Evolutionary conservation across 1,140 invertebrate species (phyloP), one percentile per base, ranked within the genome.

Genomic region (Yoshiicerus persimilis): DNA sequence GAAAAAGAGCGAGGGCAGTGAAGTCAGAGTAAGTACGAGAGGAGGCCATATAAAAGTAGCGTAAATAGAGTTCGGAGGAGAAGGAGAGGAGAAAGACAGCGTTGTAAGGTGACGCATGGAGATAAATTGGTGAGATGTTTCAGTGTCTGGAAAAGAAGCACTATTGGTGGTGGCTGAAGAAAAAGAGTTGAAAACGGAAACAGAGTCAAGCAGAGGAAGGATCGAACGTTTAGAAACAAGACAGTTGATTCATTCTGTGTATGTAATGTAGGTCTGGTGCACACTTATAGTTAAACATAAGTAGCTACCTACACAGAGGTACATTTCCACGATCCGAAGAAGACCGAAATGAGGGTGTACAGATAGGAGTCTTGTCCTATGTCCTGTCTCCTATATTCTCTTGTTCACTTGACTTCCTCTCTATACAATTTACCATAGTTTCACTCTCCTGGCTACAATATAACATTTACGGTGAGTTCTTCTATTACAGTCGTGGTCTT

Each of bases 81-180:
- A 41, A 2, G 9, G 9, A 41, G 62, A 27, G n/a, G 23, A 30
- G 66, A 13, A 64, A 4, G 16, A 27, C 9, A 64, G 34, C 25
- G 25, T 66, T 62, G 47, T 36, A 10, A 86, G 56, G 27, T 32
- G 77, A 84, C 32, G 39, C 56, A 86, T 86, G 56, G 56, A 86
- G 84, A 86, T 86, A 86, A 86, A 86, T 86, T 86, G 84, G 32
- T 32, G 32, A 34, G 84, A 86, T 86, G 84, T 86, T 62, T 86
- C 56, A 64, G 56, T 85, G 84, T 86, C 84, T 66, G 32, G 11
- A 47, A 32, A 84, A 62, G 30, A 56, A 62, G 38, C 83, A 27
- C 27, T 47, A 47, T 84, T 84, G 38, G 38, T 56, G 27, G 38
- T 84, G 39, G 83, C 20, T 41, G 83, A 47, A 20, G n/a, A 84